Evolutionary conservation across 2,888 invertebrate genomes (phyloP).

Genomic region (Dryococelus australis): DNA sequence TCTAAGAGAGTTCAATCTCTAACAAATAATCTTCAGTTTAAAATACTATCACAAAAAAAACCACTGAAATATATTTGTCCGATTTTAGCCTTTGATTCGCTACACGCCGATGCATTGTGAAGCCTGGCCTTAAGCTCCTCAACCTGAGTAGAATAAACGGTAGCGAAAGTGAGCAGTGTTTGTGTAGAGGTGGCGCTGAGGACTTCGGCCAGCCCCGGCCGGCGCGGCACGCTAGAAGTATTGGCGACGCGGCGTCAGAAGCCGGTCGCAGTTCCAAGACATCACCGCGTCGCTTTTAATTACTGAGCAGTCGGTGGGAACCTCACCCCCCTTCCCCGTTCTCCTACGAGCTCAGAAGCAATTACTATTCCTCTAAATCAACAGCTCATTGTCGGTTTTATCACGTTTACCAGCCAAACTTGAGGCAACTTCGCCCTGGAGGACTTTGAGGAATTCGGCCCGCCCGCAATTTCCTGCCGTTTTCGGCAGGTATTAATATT

Average conservation of each 20-base stretch:
- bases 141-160: too few species aligned
- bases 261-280: background rate
- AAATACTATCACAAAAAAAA: too few species aligned
- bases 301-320: background rate
- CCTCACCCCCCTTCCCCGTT: background rate
- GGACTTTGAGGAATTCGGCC: slow-evolving; percentile 27
- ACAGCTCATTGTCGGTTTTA: slow-evolving; percentile 36
- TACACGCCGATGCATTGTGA: too few species aligned
- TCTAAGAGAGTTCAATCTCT: too few species aligned
- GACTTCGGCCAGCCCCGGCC: too few species aligned
- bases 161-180: too few species aligned
- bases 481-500: slow-evolving; percentile 26
- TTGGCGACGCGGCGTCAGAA: background rate
- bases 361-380: slow-evolving; percentile 35
- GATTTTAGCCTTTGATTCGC: too few species aligned
- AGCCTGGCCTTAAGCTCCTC: too few species aligned
- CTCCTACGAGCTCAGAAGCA: background rate
- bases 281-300: background rate
- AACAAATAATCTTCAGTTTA: too few species aligned
- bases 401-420: slow-evolving; percentile 34
- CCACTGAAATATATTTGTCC: too few species aligned
- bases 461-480: slow-evolving; percentile 19
- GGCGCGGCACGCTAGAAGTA: background rate
- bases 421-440: slow-evolving; percentile 28
- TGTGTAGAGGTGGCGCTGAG: too few species aligned